These are phyloP conservation scores for Bolborhynchus lineola DNA, from an alignment of 2,113 vertebrate species.

Conservation along the genomic window DNA sequence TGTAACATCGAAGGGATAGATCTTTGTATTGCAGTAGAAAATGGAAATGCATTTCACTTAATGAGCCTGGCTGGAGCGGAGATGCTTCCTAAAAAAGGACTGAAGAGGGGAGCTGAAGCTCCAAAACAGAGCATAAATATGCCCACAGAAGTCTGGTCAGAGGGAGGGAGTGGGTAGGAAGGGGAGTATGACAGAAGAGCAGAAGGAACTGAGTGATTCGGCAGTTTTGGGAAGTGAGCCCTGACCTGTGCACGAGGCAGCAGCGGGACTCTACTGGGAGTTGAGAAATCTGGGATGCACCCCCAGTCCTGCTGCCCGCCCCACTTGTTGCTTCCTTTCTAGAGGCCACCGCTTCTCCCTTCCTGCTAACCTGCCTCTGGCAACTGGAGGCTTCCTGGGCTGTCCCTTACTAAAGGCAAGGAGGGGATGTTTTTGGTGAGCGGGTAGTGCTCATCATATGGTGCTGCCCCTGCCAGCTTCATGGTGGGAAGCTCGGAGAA, in stretches of 20 bases:
- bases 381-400: background rate
- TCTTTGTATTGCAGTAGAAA: background rate
- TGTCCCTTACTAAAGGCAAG: background rate
- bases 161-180: background rate
- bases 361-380: background rate
- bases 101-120: background rate
- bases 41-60: background rate
- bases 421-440: background rate
- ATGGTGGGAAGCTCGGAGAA: background rate
- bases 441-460: fast-evolving
- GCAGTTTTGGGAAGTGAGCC: slow-evolving; percentile 30
- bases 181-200: background rate
- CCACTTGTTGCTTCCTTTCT: background rate
- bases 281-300: slow-evolving; percentile 21
- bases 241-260: background rate
- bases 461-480: background rate
- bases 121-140: background rate
- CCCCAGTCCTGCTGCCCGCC: background rate
- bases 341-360: background rate
- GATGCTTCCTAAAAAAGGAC: background rate
- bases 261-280: background rate
- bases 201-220: slow-evolving; percentile 33
- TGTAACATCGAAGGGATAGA: background rate
- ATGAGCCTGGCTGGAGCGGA: background rate
- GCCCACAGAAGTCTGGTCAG: background rate